Base-by-base conservation (phyloP, 2,113 vertebrate species). In the Dasyprocta punctata region DNA sequence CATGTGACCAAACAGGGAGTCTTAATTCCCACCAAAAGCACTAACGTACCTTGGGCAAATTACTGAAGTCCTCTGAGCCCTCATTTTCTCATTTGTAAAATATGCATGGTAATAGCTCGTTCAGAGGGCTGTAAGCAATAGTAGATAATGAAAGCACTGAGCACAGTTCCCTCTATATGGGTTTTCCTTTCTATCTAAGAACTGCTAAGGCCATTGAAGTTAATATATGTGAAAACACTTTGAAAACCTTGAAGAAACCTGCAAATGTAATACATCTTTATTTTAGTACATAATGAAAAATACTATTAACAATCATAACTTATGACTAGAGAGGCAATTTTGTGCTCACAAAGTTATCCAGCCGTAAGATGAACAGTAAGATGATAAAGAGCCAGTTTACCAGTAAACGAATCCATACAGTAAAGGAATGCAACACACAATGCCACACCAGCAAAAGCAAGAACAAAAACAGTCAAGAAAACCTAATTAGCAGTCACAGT, bases 211-310 rank as follows among this genome's bases (percentile, higher is more conserved):
- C 33, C 26, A 92, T 12, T 71, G 82, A 56, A 94, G 38, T 81
- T 92, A 54, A 63, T 52, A 26, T 20, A 22, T 60, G 33, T 86
- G 52, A 77, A 63, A 91, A 52, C 30, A 86, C 44, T 36, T 6
- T 67, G 33, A 82, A 92, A 86, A 93, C 47, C 22, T 67, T 41
- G 69, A 93, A 47, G 28, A 67, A 24, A 38, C 63, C 44, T 86
- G 73, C 36, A 78, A 80, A 75, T 75, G 69, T 73, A 65, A 47
- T 67, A 81, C 16, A 28, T 58, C 56, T 58, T 54, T 56, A 38
- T 94, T 92, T 93, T 47, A 54, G 75, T 33, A 26, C 26, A 24
- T 78, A 65, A 83, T 16, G 60, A n/a, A 94, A 97, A 91, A 86
- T 38, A 30, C 26, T 63, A 13, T n/a, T 86, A 38, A 78, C 73